Evolutionary conservation across 2,113 vertebrate species (phyloP), one percentile per base, ranked within the genome.

Genomic region (Notothenia coriiceps): DNA sequence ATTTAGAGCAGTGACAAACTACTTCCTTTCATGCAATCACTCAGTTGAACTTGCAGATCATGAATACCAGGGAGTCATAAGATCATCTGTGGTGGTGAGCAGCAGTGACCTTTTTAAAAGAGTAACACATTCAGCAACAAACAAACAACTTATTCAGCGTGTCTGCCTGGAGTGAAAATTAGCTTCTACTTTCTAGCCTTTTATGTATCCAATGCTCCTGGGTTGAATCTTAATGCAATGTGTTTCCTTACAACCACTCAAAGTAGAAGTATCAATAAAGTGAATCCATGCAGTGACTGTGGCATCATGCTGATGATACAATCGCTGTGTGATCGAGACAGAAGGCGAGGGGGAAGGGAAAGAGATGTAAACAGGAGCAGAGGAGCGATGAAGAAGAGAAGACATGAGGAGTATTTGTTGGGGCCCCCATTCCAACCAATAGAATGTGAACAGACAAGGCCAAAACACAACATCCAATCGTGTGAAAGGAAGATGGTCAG

Each of bases 391-490:
- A 49, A 70, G 47, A 71, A 46, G 35, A 70, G 69, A 43, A 81
- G 71, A 66, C 17, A 35, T 52, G 50, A 67, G 35, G 65, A 57
- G 49, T 73, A 76, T 77, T 44, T 74, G 11, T 22, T n/a, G 56
- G 66, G 77, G 76, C 49, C 73, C 61, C 71, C 20, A 4, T 6
- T 74, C 54, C 52, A 82, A 29, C 49, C 79, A 85, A 82, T 71
- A 50, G 70, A 54, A 74, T 60, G 69, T 44, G 18, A 85, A 72
- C 1, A 83, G 83, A 78, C 6, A 10, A 54, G 65, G 55, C 76
- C 77, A 88, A 90, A 88, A 76, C 46, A 47, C 65, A 18, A 46
- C 57, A 5, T 50, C 90, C 91, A 91, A 90, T 93, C 72, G 4
- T 3, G 43, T n/a, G 62, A 18, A 49, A 80, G 80, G 70, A 9